A percentile compares a stretch with the other conserved stretches of the same genome.
Conservation (phyloP, 2,888 invertebrate genomes). For the Tinea trinotella region DNA sequence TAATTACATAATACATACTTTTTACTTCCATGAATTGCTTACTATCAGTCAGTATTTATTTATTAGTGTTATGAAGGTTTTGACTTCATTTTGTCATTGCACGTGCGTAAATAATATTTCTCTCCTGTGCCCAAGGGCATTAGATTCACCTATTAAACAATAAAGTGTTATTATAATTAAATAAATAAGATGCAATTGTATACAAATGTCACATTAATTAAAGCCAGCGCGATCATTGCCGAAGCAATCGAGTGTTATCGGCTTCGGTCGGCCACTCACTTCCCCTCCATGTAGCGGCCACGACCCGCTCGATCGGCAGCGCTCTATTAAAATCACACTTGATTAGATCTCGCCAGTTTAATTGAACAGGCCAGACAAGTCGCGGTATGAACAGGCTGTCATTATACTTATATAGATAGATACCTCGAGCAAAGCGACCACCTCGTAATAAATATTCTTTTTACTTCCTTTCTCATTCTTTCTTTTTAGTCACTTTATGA, state of each 20-base stretch:
- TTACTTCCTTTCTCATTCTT: conserved; percentile 38
- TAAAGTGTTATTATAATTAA: too few species aligned
- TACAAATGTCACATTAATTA: background rate
- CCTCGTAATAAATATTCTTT: conserved; percentile 37
- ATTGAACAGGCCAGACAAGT: conserved; percentile 44
- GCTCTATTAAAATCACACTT: conserved; percentile 59
- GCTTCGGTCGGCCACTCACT: background rate
- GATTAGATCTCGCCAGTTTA: conserved; percentile 55
- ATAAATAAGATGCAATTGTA: background rate
- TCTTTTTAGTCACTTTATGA: conserved; percentile 49
- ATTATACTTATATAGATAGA: too few species aligned
- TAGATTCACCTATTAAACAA: too few species aligned
- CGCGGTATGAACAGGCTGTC: conserved; percentile 45
- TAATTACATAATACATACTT: too few species aligned
- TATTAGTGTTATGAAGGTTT: too few species aligned
- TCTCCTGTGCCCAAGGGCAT: too few species aligned
- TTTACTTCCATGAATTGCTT: too few species aligned
- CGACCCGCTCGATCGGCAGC: conserved; percentile 12
- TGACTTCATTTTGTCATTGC: too few species aligned
- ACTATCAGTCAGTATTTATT: too few species aligned
- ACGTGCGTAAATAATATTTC: too few species aligned
- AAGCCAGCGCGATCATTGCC: background rate
- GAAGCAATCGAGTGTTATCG: conserved; percentile 8
- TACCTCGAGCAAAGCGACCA: conserved; percentile 30
- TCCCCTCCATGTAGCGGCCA: background rate